Conservation (phyloP, 1,140 invertebrate genomes). For the Drosophila lowei region DNA sequence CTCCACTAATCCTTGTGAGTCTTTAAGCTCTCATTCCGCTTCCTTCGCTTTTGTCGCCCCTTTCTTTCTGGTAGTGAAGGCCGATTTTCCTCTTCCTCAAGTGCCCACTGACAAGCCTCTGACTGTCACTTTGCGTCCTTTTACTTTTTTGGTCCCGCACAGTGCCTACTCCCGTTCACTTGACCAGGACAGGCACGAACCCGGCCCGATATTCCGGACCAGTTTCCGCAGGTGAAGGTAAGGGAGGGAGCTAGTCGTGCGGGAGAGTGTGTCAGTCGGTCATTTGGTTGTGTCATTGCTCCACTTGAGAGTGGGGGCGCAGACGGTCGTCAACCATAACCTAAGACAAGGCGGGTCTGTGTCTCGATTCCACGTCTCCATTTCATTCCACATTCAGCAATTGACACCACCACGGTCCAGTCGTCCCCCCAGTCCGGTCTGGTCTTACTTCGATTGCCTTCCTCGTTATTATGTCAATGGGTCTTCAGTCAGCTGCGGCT, state of each 20-base stretch:
- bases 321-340: slow-evolving; percentile 63
- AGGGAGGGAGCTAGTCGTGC: slow-evolving; percentile 7
- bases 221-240: slow-evolving; percentile 27
- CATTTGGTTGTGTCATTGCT: slow-evolving; percentile 67
- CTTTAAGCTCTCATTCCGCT: background rate
- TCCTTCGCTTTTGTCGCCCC: background rate
- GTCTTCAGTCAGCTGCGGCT: slow-evolving; percentile 55
- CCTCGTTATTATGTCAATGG: slow-evolving; percentile 83
- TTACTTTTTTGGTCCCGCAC: slow-evolving; percentile 37
- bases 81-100: slow-evolving; percentile 14
- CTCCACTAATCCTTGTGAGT: background rate
- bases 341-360: slow-evolving; percentile 48
- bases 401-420: slow-evolving; percentile 56
- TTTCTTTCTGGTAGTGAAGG: background rate
- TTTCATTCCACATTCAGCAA: slow-evolving; percentile 56
- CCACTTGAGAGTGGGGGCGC: slow-evolving; percentile 35
- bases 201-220: slow-evolving; percentile 19
- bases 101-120: slow-evolving; percentile 29
- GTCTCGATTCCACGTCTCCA: slow-evolving; percentile 47
- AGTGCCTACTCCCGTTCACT: slow-evolving; percentile 41
- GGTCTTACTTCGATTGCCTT: slow-evolving; percentile 73
- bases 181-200: background rate
- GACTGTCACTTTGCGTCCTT: slow-evolving; percentile 44
- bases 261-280: slow-evolving; percentile 68
- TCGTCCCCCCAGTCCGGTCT: slow-evolving; percentile 26